Evolutionary conservation across 1,140 invertebrate species (phyloP).

Genomic region (Drosophila virilis): DNA sequence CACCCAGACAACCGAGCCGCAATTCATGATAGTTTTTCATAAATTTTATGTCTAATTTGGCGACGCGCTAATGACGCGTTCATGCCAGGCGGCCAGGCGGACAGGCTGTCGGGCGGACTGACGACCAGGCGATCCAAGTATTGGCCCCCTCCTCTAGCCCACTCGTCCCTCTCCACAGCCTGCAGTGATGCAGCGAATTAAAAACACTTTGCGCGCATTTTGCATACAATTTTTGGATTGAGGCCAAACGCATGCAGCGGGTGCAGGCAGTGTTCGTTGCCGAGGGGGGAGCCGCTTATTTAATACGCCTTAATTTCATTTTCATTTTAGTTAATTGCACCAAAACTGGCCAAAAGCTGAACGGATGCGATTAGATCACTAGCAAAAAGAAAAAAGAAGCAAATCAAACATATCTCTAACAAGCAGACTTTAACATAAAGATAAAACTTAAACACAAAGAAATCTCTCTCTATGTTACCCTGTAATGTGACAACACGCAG

Average conservation of each 20-base stretch:
- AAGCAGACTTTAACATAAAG: background rate
- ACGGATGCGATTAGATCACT: conserved; percentile 23
- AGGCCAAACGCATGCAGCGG: conserved; percentile 50
- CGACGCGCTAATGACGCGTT: conserved; percentile 51
- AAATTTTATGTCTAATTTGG: conserved; percentile 52
- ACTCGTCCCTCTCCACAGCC: background rate
- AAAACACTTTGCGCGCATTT: conserved; percentile 67
- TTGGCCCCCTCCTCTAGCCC: background rate
- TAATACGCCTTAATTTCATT: conserved; percentile 74
- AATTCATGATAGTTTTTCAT: conserved; percentile 41
- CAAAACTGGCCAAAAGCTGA: conserved; percentile 24
- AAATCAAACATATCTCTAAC: conserved; percentile 1
- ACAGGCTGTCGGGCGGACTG: too few relatives aligned
- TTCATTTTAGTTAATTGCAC: conserved; percentile 71
- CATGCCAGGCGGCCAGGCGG: conserved; percentile 33
- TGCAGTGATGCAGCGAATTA: conserved; percentile 63
- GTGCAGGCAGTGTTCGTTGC: background rate
- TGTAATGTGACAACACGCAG: background rate
- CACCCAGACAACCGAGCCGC: conserved; percentile 14
- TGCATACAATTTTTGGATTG: conserved; percentile 71
- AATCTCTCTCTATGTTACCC: background rate
- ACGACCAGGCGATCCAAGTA: background rate
- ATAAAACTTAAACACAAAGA: background rate
- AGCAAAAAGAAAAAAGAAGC: conserved; percentile 19
- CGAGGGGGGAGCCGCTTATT: conserved; percentile 42